These are phyloP conservation scores for Nettapus auritus DNA, from an alignment of 2,113 vertebrate species.

Conservation along the genomic window DNA sequence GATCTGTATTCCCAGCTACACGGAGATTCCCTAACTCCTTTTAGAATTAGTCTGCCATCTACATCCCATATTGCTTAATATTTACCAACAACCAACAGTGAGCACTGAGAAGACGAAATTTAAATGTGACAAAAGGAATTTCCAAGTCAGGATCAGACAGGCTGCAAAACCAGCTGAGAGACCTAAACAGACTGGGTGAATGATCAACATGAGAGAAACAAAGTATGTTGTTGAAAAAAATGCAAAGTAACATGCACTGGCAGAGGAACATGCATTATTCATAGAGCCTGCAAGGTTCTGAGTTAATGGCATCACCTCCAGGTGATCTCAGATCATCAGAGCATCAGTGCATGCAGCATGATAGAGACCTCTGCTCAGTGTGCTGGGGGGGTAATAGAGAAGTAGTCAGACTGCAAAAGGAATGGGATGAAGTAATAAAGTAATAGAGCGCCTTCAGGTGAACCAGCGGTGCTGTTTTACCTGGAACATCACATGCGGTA, in stretches of 20 bases:
- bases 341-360: rapidly evolving
- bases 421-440: rapidly evolving
- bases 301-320: background rate
- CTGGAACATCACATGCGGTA: rapidly evolving
- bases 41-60: background rate
- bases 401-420: background rate
- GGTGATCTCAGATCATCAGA: background rate
- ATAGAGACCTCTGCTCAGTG: rapidly evolving
- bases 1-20: background rate
- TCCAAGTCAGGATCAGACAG: background rate
- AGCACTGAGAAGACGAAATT: background rate
- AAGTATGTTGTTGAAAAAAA: rapidly evolving
- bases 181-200: background rate
- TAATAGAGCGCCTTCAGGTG: rapidly evolving
- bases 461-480: rapidly evolving
- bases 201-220: rapidly evolving
- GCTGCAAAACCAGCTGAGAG: background rate
- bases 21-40: background rate
- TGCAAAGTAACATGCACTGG: background rate
- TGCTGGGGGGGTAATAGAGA: background rate
- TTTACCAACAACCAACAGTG: background rate
- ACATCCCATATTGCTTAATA: background rate
- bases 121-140: background rate
- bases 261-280: background rate
- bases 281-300: rapidly evolving